Evolutionary conservation across 2,113 vertebrate genomes (phyloP).

Genomic region (Scophthalmus maximus): DNA sequence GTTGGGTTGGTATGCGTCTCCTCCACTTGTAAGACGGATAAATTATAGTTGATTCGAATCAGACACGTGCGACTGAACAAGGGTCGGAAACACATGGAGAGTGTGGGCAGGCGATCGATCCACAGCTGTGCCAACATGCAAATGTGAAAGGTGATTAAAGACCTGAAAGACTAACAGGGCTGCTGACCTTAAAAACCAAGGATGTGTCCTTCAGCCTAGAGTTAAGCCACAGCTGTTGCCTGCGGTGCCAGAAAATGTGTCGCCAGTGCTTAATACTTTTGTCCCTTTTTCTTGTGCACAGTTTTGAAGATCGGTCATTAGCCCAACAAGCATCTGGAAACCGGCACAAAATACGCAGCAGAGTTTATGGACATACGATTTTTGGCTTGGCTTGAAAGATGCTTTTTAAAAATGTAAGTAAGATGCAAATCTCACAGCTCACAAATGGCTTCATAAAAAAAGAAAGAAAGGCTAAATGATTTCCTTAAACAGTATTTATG

Average conservation of each 20-base stretch:
- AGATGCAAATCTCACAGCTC: neutral
- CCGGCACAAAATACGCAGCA: neutral
- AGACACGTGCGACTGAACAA: slow-evolving; percentile 65
- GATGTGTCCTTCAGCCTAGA: slow-evolving; percentile 43
- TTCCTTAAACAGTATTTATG: neutral
- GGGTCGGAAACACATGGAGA: slow-evolving; percentile 40
- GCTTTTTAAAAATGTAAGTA: slow-evolving; percentile 6
- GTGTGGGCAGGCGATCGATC: slow-evolving; percentile 52
- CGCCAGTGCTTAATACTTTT: neutral
- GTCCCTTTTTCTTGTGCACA: neutral
- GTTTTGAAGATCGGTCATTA: neutral
- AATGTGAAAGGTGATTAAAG: slow-evolving; percentile 67
- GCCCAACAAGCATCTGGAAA: neutral
- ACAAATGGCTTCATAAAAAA: neutral
- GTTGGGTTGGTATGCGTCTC: slow-evolving; percentile 43
- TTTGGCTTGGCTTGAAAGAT: no score
- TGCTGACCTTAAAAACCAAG: slow-evolving; percentile 52
- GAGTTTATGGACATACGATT: no score
- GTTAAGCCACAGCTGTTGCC: slow-evolving; percentile 7
- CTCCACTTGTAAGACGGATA: slow-evolving; percentile 66
- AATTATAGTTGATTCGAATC: slow-evolving; percentile 68
- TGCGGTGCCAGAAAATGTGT: neutral
- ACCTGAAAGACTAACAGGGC: slow-evolving; percentile 35
- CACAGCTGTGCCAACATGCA: slow-evolving; percentile 42
- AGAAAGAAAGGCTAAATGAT: neutral